Conservation (phyloP, 2,113 vertebrate species). For the Caretta caretta region DNA sequence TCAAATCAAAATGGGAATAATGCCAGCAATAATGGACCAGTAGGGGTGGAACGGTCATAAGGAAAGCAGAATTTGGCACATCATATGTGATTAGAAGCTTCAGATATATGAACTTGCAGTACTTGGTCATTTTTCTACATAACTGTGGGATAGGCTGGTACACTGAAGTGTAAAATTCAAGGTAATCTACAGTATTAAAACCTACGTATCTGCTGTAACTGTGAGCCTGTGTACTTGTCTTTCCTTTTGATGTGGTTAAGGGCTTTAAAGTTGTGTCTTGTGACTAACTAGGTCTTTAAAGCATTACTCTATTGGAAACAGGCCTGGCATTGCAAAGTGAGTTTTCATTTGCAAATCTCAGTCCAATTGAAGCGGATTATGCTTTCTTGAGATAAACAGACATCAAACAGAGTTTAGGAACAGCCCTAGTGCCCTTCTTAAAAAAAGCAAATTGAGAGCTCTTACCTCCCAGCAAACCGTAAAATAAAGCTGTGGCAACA, state of each 20-base stretch:
- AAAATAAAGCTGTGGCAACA: not conserved
- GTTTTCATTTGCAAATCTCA: conserved; percentile 33
- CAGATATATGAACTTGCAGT: not conserved
- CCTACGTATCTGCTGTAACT: not conserved
- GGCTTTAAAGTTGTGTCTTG: conserved; percentile 10
- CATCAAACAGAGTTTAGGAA: conserved; percentile 27
- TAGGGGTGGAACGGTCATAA: not conserved
- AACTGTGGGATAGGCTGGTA: not conserved
- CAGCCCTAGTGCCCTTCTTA: not conserved
- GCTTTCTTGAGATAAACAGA: conserved; percentile 32
- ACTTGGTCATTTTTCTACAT: not conserved
- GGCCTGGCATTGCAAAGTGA: conserved; percentile 4
- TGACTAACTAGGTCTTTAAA: conserved; percentile 16
- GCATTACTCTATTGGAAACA: conserved; percentile 28
- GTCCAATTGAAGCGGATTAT: not conserved
- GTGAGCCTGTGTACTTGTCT: not conserved
- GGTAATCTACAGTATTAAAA: not conserved
- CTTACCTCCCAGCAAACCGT: not conserved
- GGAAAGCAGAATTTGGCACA: not conserved
- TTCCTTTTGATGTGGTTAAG: conserved; percentile 42
- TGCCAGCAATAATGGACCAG: not conserved
- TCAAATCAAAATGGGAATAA: not conserved
- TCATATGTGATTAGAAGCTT: not conserved
- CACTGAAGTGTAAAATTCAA: not conserved
- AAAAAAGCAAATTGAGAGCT: conserved; percentile 9